phyloP scores from a whole-genome alignment of 2,797 vertebrate species.

The Emys orbicularis region DNA sequence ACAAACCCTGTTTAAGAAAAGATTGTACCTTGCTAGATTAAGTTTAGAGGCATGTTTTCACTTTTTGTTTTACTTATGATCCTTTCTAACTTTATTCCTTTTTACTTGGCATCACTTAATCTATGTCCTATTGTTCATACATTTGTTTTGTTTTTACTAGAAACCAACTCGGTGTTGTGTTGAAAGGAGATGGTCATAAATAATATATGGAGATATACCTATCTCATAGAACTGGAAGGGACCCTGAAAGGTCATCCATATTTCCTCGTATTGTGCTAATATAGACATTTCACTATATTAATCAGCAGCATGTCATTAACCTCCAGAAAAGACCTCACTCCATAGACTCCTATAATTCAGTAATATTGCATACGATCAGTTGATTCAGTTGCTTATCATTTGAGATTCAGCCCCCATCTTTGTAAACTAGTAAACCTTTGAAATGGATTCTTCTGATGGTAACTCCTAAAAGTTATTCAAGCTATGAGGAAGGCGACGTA shows the following conservation, averaged over 20 bases:
- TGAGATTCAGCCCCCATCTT: background rate
- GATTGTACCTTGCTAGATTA: too few species aligned
- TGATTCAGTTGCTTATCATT: background rate
- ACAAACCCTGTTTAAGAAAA: too few species aligned
- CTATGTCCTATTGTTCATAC: too few species aligned
- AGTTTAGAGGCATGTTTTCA: too few species aligned
- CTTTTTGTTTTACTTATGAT: too few species aligned
- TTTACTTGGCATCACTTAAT: too few species aligned
- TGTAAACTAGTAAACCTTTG: background rate
- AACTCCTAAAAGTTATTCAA: background rate
- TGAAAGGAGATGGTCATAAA: background rate
- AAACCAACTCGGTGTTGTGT: too few species aligned
- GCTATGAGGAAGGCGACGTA: background rate
- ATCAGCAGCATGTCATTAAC: background rate
- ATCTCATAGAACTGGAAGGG: too few species aligned
- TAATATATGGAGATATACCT: too few species aligned
- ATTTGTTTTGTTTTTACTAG: too few species aligned
- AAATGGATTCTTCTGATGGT: background rate
- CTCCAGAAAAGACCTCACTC: background rate
- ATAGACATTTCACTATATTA: background rate
- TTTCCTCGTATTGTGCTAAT: background rate
- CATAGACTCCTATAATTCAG: background rate
- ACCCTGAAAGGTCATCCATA: too few species aligned
- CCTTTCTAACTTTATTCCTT: too few species aligned
- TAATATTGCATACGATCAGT: background rate